These are phyloP conservation scores for Agrypnia vestita DNA, from an alignment of 1,140 invertebrate species.

Conservation along the genomic window DNA sequence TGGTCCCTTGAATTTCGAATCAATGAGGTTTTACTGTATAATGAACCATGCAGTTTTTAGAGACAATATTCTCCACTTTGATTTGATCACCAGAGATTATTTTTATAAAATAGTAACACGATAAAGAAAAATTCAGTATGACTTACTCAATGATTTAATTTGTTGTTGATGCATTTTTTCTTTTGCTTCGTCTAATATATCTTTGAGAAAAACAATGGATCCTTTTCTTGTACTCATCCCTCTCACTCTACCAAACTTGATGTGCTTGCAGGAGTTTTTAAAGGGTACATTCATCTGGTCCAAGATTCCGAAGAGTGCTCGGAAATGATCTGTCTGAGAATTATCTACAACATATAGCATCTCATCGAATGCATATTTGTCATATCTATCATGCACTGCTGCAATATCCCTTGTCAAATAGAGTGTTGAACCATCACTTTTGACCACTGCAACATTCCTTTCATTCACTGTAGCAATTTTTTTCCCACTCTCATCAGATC, in stretches of 20 bases:
- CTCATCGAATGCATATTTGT: slow-evolving; percentile 82
- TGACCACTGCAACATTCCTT: slow-evolving; percentile 81
- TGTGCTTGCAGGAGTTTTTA: slow-evolving; percentile 79
- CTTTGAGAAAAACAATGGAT: slow-evolving; percentile 87
- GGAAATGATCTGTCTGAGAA: slow-evolving; percentile 89
- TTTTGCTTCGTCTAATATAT: slow-evolving; percentile 91
- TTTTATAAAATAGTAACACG: too few species aligned
- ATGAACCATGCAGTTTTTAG: too few species aligned
- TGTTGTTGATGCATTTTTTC: slow-evolving; percentile 83
- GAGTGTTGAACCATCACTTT: slow-evolving; percentile 92
- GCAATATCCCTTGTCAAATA: slow-evolving; percentile 95
- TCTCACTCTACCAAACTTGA: slow-evolving; percentile 92
- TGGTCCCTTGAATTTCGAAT: too few species aligned
- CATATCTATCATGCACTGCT: slow-evolving; percentile 86
- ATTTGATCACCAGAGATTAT: too few species aligned
- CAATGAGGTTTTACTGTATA: too few species aligned
- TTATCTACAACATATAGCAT: slow-evolving; percentile 94
- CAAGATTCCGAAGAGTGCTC: slow-evolving; percentile 79
- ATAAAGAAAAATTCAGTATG: background rate
- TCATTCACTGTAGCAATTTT: slow-evolving; percentile 73
- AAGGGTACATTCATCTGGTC: slow-evolving; percentile 75
- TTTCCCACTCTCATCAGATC: slow-evolving; percentile 76
- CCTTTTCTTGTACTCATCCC: slow-evolving; percentile 96
- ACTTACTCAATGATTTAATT: slow-evolving; percentile 79
- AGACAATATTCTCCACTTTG: too few species aligned